Evolutionary conservation across 1,140 invertebrate species (phyloP), one percentile per base, ranked within the genome.

Genomic region (Apis cerana): DNA sequence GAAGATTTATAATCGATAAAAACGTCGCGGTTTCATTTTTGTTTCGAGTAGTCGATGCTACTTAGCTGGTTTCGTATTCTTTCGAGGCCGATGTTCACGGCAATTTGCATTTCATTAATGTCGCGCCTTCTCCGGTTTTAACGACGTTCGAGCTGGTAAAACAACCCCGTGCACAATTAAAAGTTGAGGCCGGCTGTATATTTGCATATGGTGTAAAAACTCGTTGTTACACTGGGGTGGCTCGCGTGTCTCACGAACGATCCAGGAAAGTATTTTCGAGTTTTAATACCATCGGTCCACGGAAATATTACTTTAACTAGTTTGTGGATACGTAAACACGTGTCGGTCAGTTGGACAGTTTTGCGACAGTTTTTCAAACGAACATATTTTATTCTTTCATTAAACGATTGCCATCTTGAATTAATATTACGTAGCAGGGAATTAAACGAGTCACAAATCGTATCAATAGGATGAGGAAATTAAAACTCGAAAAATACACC

Each of bases 231-330:
- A 56, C 61, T 61, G 19, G 56, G 43, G 7, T 62, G 59, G 81
- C 50, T 88, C 83, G 87, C 87, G 87, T 87, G 87, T 82, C 85
- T 71, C 87, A 88, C 87, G 87, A 82, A 85, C 78, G 58, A 75
- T 58, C 69, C 62, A 52, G 65, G 27, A 70, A 84, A 87, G 74
- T 54, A 23, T 78, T 81, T 78, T 67, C 85, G 72, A 78, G 80
- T 86, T 84, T 75, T 86, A 85, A 85, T 86, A 77, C 85, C 86
- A 79, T 76, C 59, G 84, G 80, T 76, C 79, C 82, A 84, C 80
- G 84, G 87, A 89, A 89, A 89, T 88, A 80, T 56, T 83, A 75
- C 74, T 84, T 88, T 86, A 86, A 81, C 87, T 77, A 80, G 87
- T 86, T 89, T 83, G 56, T 54, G 64, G 56, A 54, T 75, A 80